Percentiles rank a stretch among this genome's conserved stretches.
phyloP scores from a whole-genome alignment of 2,797 vertebrate genomes.

The Capromys pilorides region DNA sequence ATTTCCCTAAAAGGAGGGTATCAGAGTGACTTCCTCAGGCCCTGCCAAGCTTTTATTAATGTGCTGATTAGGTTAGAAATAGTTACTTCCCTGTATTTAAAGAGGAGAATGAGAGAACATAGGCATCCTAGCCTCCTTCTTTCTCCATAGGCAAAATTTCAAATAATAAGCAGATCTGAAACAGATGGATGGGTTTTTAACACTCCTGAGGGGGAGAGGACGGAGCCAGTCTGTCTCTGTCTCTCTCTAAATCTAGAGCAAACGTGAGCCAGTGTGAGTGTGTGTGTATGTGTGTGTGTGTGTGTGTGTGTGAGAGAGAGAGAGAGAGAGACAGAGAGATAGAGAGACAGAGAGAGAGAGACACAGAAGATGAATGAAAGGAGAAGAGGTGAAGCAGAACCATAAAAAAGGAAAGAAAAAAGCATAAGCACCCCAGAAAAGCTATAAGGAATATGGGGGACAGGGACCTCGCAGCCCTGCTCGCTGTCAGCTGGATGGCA shows the following conservation, averaged over 20 bases:
- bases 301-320: no score
- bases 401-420: neutral
- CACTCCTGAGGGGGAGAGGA: conserved; percentile 63
- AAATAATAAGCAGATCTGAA: conserved; percentile 67
- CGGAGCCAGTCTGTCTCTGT: conserved; percentile 54
- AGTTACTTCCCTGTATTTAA: conserved; percentile 32
- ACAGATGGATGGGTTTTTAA: conserved; percentile 67
- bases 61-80: conserved; percentile 60
- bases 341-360: neutral
- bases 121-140: conserved; percentile 23
- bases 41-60: conserved; percentile 28
- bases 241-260: conserved; percentile 59
- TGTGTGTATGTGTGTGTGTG: neutral
- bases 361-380: no score
- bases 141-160: conserved; percentile 43
- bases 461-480: neutral
- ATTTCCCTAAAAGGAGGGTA: neutral
- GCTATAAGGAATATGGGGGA: neutral
- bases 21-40: neutral
- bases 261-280: conserved; percentile 4
- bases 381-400: neutral
- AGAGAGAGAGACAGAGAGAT: neutral
- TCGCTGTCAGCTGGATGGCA: neutral
- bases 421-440: neutral
- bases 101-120: conserved; percentile 14